These are phyloP conservation scores for Prunella strophiata DNA, from an alignment of 2,797 vertebrate species.

Conservation along the genomic window DNA sequence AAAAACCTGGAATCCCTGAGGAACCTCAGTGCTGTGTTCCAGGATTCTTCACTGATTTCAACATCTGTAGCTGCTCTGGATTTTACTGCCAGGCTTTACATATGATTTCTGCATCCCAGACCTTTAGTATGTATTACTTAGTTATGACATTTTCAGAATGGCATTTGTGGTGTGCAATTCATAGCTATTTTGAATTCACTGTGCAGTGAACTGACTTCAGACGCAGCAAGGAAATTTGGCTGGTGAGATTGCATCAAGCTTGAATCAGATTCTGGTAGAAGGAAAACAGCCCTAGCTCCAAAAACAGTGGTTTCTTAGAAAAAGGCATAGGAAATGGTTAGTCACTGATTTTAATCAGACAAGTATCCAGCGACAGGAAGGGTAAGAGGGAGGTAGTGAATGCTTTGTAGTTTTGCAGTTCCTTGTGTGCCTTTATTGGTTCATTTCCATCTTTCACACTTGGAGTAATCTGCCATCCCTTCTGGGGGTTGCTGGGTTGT, in stretches of 20 bases:
- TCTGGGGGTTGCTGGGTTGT: not conserved
- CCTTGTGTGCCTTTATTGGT: not conserved
- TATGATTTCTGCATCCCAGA: constrained; percentile 4
- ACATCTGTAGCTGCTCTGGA: not conserved
- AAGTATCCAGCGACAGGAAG: not conserved
- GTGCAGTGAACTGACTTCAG: constrained; percentile 26
- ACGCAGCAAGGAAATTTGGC: constrained; percentile 22
- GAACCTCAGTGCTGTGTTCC: not conserved
- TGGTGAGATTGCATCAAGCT: not conserved
- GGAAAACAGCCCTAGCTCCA: not conserved
- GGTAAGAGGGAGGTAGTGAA: not conserved
- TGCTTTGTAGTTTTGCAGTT: not conserved
- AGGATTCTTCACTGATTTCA: not conserved
- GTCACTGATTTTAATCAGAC: constrained; percentile 29
- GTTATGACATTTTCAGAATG: constrained; percentile 61
- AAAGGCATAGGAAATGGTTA: constrained; percentile 40
- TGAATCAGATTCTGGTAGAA: constrained; percentile 3
- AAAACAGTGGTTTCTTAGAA: constrained; percentile 30
- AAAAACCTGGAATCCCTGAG: not conserved
- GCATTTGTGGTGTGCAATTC: constrained; percentile 34
- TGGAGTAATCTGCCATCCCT: not conserved
- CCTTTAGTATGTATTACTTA: constrained; percentile 42
- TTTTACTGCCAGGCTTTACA: constrained; percentile 37
- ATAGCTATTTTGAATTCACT: constrained; percentile 51
- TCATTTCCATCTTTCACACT: not conserved